phyloP scores from a whole-genome alignment of 2,797 vertebrate genomes.

The Enteromius mattozi region DNA sequence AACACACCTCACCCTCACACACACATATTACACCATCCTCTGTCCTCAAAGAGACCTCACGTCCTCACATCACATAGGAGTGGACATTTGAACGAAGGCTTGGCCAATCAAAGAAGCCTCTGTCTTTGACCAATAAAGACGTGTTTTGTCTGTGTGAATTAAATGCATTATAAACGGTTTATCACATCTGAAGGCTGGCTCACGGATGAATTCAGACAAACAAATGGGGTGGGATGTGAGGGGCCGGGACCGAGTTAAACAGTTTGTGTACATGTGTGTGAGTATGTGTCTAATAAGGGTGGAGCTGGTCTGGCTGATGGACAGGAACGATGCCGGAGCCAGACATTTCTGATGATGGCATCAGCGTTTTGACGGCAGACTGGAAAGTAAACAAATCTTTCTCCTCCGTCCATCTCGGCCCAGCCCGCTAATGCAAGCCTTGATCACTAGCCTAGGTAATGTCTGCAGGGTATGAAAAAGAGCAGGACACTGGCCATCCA shows the following conservation, averaged over 20 bases:
- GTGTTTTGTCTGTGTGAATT: conserved; percentile 63
- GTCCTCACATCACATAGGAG: conserved; percentile 42
- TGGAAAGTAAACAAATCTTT: conserved; percentile 57
- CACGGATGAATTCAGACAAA: conserved; percentile 59
- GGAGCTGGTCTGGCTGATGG: conserved; percentile 56
- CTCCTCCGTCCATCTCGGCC: conserved; percentile 41
- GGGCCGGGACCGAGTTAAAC: conserved; percentile 50
- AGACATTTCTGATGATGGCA: conserved; percentile 42
- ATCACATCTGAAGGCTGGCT: conserved; percentile 63
- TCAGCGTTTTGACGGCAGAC: conserved; percentile 50
- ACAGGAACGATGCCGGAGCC: conserved; percentile 45
- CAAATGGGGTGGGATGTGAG: conserved; percentile 55
- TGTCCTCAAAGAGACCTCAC: conserved; percentile 55
- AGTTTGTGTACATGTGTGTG: conserved; percentile 53
- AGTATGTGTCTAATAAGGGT: conserved; percentile 57
- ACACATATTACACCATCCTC: conserved; percentile 49
- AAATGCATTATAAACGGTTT: conserved; percentile 61
- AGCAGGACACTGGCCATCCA: neutral
- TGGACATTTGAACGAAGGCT: conserved; percentile 52
- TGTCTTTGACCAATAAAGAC: conserved; percentile 70
- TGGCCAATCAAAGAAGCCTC: conserved; percentile 68
- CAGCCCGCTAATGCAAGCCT: conserved; percentile 41
- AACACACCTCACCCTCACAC: conserved; percentile 44
- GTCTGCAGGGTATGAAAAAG: conserved; percentile 54
- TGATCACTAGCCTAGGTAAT: conserved; percentile 60